Percentiles rank a stretch among this genome's conserved stretches.
phyloP scores from a whole-genome alignment of 1,140 invertebrate species.

The Ceratosolen solmsi region DNA sequence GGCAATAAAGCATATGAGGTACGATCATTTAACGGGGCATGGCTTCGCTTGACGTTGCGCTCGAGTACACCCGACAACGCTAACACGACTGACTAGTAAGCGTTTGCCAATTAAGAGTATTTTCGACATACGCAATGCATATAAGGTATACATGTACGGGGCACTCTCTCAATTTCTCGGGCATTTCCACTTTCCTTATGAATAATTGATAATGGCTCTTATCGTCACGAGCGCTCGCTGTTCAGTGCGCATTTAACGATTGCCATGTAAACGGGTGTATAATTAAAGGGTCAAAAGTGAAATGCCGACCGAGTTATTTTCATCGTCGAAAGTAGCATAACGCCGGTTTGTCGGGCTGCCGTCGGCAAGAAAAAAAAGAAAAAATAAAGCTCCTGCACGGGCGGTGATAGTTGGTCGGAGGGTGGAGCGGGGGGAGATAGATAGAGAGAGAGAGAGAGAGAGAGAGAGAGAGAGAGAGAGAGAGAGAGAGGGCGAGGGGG shows the following conservation, averaged over 20 bases:
- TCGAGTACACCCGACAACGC: no score
- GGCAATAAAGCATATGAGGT: no score
- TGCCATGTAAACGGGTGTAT: background rate
- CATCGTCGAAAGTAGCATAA: slow-evolving; percentile 20
- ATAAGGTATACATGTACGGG: no score
- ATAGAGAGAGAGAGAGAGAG: background rate
- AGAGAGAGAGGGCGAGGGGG: background rate
- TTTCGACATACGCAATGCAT: no score
- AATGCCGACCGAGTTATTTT: slow-evolving; percentile 22
- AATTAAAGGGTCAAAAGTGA: slow-evolving; percentile 26
- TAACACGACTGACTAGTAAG: no score
- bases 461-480: no score
- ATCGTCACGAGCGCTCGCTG: background rate
- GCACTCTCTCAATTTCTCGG: no score
- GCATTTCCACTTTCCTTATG: background rate
- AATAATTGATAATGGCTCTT: background rate
- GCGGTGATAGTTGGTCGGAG: no score
- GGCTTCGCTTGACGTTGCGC: no score
- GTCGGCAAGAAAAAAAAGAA: slow-evolving; percentile 31
- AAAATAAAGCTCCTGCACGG: background rate
- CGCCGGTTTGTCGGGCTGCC: background rate
- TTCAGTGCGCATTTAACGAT: background rate
- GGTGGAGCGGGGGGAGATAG: no score
- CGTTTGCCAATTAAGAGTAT: no score
- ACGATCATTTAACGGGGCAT: no score